Percentiles rank a stretch among this genome's conserved stretches.
phyloP scores from a whole-genome alignment of 37 sponge, comb jelly and placozoan species.

The Halichondria panicea region DNA sequence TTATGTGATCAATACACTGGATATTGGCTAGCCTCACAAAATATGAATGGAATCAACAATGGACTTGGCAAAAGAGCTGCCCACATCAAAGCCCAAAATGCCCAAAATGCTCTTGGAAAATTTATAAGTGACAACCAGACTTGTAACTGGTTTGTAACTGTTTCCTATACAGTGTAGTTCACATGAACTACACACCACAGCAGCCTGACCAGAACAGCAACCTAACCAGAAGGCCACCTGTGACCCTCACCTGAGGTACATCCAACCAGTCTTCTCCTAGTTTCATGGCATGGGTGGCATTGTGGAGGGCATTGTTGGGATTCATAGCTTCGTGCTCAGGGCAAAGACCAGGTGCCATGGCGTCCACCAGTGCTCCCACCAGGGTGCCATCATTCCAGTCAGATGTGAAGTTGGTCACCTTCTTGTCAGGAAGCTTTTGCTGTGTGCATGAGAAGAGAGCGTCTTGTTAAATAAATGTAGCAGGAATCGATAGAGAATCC shows the following conservation, averaged over 20 bases:
- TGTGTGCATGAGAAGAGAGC: slow-evolving; percentile 59
- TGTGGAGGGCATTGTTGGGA: slow-evolving; percentile 50
- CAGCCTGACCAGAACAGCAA: too few relatives aligned
- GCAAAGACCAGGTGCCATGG: slow-evolving; percentile 46
- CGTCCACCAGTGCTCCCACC: slow-evolving; percentile 75
- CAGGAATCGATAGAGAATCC: too few relatives aligned
- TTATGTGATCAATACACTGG: too few relatives aligned
- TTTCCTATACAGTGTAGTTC: too few relatives aligned
- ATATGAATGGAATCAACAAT: neutral
- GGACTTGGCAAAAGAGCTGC: too few relatives aligned
- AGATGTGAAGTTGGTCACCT: slow-evolving; percentile 69
- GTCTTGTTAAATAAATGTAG: slow-evolving; percentile 51
- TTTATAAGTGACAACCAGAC: neutral
- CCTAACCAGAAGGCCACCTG: too few relatives aligned
- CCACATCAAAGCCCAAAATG: neutral
- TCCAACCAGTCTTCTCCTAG: slow-evolving; percentile 64
- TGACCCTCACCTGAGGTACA: slow-evolving; percentile 81
- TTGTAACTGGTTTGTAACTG: neutral
- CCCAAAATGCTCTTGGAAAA: neutral
- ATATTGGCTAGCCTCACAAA: neutral
- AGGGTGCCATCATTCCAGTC: slow-evolving; percentile 83
- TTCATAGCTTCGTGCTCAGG: slow-evolving; percentile 65
- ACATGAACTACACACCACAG: too few relatives aligned
- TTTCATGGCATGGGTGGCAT: slow-evolving; percentile 65
- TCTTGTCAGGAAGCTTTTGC: slow-evolving; percentile 64